Evolutionary conservation across 2,888 invertebrate genomes (phyloP).

Genomic region (Hirtodrosophila duncani): DNA sequence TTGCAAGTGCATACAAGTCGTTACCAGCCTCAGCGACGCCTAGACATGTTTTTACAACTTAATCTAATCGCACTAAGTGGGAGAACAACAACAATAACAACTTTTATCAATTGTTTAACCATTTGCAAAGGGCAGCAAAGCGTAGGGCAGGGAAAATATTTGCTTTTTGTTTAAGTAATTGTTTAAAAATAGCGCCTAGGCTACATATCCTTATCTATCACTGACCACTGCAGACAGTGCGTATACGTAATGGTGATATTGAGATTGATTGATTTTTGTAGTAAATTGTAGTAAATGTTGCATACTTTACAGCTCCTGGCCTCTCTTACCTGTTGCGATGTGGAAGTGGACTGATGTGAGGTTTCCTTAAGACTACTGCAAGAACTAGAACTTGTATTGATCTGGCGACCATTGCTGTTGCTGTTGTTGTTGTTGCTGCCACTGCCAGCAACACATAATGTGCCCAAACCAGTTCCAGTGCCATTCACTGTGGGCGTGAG

Average conservation of each 20-base stretch:
- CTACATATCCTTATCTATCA: no score
- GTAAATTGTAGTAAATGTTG: not conserved
- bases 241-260: slow-evolving; percentile 7
- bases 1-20: not conserved
- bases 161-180: slow-evolving; percentile 31
- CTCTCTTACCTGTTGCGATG: slow-evolving; percentile 76
- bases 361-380: slow-evolving; percentile 79
- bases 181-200: slow-evolving; percentile 46
- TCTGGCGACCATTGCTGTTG: slow-evolving; percentile 50
- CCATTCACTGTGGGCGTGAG: slow-evolving; percentile 20
- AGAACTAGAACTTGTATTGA: slow-evolving; percentile 76
- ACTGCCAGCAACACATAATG: no score
- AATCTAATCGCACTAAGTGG: no score
- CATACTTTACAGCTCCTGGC: no score
- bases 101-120: slow-evolving; percentile 29
- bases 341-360: slow-evolving; percentile 74
- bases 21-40: no score
- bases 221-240: slow-evolving; percentile 7
- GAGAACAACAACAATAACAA: no score
- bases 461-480: no score
- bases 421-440: slow-evolving; percentile 15
- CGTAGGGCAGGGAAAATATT: slow-evolving; percentile 12
- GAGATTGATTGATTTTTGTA: not conserved
- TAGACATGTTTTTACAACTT: no score
- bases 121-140: not conserved